Percentiles rank a stretch among this genome's conserved stretches.
phyloP scores from a whole-genome alignment of 2,888 invertebrate species.

The Phyllotreta cruciferae region DNA sequence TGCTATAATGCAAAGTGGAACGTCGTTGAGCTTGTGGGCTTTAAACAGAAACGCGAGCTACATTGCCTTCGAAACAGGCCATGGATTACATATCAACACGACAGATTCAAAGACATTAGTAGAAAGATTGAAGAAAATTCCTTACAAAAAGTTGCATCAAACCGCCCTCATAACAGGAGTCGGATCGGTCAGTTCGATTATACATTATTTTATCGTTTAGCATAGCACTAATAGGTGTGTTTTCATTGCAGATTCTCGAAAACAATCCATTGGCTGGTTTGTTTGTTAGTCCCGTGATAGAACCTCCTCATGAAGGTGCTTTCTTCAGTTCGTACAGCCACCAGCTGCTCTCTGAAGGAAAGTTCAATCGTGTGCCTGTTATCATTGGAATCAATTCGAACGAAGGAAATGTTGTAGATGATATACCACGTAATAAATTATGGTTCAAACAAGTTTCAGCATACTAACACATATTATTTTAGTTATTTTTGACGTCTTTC shows the following conservation, averaged over 20 bases:
- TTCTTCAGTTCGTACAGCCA: conserved; percentile 42
- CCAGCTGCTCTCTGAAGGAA: conserved; percentile 37
- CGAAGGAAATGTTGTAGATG: conserved; percentile 37
- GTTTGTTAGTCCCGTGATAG: conserved; percentile 41
- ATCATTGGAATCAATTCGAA: conserved; percentile 45
- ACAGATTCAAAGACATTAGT: conserved; percentile 33
- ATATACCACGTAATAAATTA: conserved; percentile 31
- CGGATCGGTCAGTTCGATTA: conserved; percentile 24
- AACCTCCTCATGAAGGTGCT: conserved; percentile 42
- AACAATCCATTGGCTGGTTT: conserved; percentile 39
- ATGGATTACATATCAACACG: conserved; percentile 30
- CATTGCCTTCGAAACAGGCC: conserved; percentile 34
- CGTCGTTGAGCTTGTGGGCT: conserved; percentile 45
- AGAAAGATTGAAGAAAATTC: conserved; percentile 36
- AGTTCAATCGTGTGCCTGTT: conserved; percentile 40
- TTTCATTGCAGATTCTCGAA: conserved; percentile 26
- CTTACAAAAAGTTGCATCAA: conserved; percentile 34
- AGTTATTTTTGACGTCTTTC: conserved; percentile 39
- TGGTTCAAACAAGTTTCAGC: background rate
- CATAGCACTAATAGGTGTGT: background rate
- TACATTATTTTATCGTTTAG: background rate
- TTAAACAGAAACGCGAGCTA: conserved; percentile 39
- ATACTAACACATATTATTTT: conserved; percentile 21
- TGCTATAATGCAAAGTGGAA: conserved; percentile 48
- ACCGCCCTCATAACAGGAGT: conserved; percentile 8